Evolutionary conservation across 2,113 vertebrate genomes (phyloP), one percentile per base, ranked within the genome.

Genomic region (Plestiodon gilberti): DNA sequence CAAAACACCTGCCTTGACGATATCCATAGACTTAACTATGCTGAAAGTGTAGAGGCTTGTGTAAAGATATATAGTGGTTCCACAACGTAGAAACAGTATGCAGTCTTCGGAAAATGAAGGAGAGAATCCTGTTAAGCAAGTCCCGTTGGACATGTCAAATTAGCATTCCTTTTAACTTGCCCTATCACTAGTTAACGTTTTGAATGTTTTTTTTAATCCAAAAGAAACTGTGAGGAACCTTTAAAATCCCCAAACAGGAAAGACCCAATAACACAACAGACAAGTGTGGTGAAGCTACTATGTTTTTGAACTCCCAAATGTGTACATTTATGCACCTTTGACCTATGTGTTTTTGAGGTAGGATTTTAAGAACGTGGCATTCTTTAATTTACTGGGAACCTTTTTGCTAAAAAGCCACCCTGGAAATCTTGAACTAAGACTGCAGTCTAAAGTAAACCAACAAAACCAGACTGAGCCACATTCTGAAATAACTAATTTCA

Each of bases 1-100:
- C 1, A 69, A 80, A 62, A 61, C 3, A 0, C n/a, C 0, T 5
- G 7, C 1, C 0, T 0, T 61, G 48, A 59, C 84, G 55, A 7
- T 62, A 55, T 0, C 30, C 43, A 33, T 0, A 0, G 3, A 11
- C 13, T 35, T 40, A 79, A 40, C 1, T 3, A 23, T 0, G 22
- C 0, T 0, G n/a, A 73, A 71, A 6, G 22, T 23, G 20, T 30
- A 70, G 30, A 13, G 13, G 20, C 28, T 85, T 0, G 0, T 15
- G 17, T 33, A 17, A 11, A 71, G 61, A 67, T 38, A 30, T 84
- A 25, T 17, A 78, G 30, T 76, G 52, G 75, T 11, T 0, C 1
- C 23, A 55, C 17, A 59, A 30, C 38, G 78, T 79, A 78, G 38
- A 61, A 59, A 61, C 2, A 11, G 43, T 57, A 73, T 35, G 43